Evolutionary conservation across 2,888 invertebrate genomes (phyloP).

Genomic region (Panopea generosa): DNA sequence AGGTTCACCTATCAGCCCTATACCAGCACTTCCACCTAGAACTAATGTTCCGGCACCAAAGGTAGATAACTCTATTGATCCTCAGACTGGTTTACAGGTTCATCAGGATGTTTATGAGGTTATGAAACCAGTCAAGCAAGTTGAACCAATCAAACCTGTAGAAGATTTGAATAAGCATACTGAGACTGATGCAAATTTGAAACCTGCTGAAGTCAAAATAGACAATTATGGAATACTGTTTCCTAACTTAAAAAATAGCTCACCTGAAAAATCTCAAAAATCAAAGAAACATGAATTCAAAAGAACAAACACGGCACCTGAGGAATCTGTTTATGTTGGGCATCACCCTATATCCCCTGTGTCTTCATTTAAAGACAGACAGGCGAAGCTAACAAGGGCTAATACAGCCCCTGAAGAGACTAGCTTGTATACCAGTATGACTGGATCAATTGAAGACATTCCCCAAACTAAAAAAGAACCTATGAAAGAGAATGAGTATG

Average conservation of each 20-base stretch:
- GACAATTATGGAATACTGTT: constrained; percentile 58
- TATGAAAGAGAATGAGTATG: constrained; percentile 46
- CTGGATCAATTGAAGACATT: background rate
- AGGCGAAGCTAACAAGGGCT: constrained; percentile 33
- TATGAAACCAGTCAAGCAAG: constrained; percentile 32
- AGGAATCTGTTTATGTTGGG: constrained; percentile 46
- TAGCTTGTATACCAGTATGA: constrained; percentile 27
- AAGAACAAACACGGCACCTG: constrained; percentile 51
- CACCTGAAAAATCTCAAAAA: constrained; percentile 15
- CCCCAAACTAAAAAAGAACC: constrained; percentile 1
- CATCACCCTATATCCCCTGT: constrained; percentile 34
- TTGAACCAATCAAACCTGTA: background rate
- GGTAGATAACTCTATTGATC: constrained; percentile 30
- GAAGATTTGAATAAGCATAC: background rate
- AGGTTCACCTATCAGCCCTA: constrained; percentile 28
- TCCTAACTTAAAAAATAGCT: constrained; percentile 48
- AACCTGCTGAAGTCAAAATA: constrained; percentile 23
- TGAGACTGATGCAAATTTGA: background rate
- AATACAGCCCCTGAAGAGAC: constrained; percentile 52
- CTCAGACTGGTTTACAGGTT: constrained; percentile 32
- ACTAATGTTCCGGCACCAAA: constrained; percentile 2
- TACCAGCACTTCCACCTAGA: constrained; percentile 35
- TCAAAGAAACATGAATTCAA: constrained; percentile 25
- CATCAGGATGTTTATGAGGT: constrained; percentile 45
- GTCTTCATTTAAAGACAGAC: constrained; percentile 48